Base-by-base conservation (phyloP, 2,797 vertebrate genomes). In the Nyctalus aviator region DNA sequence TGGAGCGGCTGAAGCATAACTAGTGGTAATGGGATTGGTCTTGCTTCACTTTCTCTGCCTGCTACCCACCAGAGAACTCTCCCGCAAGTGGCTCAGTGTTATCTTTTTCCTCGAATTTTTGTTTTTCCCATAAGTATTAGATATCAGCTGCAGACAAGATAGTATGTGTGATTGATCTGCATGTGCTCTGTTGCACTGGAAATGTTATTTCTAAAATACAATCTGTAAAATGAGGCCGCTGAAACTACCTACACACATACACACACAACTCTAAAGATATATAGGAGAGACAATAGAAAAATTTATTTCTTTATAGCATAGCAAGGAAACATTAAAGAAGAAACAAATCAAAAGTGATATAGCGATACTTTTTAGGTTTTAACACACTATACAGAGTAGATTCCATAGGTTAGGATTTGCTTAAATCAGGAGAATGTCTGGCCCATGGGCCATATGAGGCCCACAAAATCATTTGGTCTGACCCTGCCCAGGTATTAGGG, bases 1-100 rank as follows among this genome's bases (percentile, higher is more conserved):
- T 95, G 93, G 88, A 90, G 85, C 25, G 94, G 71, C 66, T 95
- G 95, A 95, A 95, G 96, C 96, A 92, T 95, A 96, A 76, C 94
- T 95, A 76, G 95, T 90, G 55, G 96, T 95, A 96, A 97, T 95
- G 72, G 85, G 75, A 93, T 78, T 96, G 95, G 95, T 96, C 81
- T 92, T 94, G 95, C 94, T 97, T 96, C 92, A 87, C 85, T 94
- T 89, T 97, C 53, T 95, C 92, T 84, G 88, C 93, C 94, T 86
- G 88, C 93, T 85, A 95, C 62, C 76, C 41, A 84, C 68, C 6
- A 86, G 92, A 92, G 90, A 93, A 90, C 93, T 90, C 68, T 88
- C 53, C 35, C 68, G 86, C 7, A 4, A 90, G 72, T 17, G 48
- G 72, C 48, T 96, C 75, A 84, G 46, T 84, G 53, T 94, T 89